Evolutionary conservation across 2,888 invertebrate genomes (phyloP), one percentile per base, ranked within the genome.

Genomic region (Aspidiotus destructor): DNA sequence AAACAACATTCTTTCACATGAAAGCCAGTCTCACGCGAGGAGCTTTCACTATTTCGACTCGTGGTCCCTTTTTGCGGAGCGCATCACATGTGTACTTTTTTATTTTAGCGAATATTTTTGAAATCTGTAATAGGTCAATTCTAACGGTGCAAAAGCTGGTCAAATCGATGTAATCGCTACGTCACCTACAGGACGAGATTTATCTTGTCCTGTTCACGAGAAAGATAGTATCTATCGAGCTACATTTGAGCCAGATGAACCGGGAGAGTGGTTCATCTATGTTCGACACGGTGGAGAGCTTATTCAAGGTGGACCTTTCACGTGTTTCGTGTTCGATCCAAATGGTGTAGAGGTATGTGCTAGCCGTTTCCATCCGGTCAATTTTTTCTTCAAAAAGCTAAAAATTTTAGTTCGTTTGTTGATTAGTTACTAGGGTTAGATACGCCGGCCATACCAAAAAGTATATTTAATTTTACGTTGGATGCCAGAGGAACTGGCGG

Each of bases 211-310:
- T 0, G 86, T 92, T n/a, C 86, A 86, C 57, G 88, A 88, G 72
- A 85, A 88, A n/a, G 87, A 88, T 60, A 92, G 91, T 69, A 90
- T 92, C 67, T 95, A 94, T 76, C 91, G 92, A 73, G 95, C 97
- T 72, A 95, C 92, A 74, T 98, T 98, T 78, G 92, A 95, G 76
- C 98, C 98, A 0, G 92, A 94, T 74, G 97, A 98, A 80, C 89
- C 94, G 53, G 98, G 97, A 69, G 92, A 93, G 75, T 98, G 97
- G 97, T 87, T 90, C 74, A 95, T 99, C 69, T 92, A 92, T 72
- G 95, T 98, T 72, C 87, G 91, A 44, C 97, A 97, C 78, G 94
- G 96, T 76, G 93, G 93, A 44, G 89, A 93, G 74, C 94, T 97
- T 77, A 96, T 99, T 74, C 80, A 89, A 81, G 97, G 97, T 69